Conservation (phyloP, 2,113 vertebrate species). For the Microcebus griseorufus region DNA sequence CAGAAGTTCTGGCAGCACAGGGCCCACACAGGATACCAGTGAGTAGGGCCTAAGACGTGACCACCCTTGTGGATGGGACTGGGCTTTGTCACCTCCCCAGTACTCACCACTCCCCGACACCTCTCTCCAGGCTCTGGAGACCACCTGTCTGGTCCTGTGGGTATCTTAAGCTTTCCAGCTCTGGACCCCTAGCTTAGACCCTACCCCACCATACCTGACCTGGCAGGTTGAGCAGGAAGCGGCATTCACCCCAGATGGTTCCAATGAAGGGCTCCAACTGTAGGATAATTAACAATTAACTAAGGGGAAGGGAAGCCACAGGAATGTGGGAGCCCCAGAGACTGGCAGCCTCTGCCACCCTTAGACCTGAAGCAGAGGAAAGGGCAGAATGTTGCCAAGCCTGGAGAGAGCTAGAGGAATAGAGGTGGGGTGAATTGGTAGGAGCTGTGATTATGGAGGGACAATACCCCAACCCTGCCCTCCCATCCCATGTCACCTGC, state of each 20-base stretch:
- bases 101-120: background rate
- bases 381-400: background rate
- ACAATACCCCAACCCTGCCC: background rate
- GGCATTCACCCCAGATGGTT: background rate
- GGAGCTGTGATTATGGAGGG: background rate
- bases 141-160: background rate
- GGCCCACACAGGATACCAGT: accelerated
- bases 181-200: background rate
- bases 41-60: background rate
- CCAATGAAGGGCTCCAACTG: background rate
- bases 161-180: background rate
- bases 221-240: background rate
- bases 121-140: background rate
- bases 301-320: background rate
- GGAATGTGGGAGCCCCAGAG: background rate
- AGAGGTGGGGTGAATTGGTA: background rate
- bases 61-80: background rate
- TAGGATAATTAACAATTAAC: background rate
- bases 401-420: background rate
- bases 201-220: background rate
- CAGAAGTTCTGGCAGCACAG: background rate
- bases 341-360: background rate
- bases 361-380: background rate
- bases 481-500: background rate
- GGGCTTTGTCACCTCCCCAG: background rate